Conservation (phyloP, 2,888 invertebrate genomes). For the Andrena minutula region DNA sequence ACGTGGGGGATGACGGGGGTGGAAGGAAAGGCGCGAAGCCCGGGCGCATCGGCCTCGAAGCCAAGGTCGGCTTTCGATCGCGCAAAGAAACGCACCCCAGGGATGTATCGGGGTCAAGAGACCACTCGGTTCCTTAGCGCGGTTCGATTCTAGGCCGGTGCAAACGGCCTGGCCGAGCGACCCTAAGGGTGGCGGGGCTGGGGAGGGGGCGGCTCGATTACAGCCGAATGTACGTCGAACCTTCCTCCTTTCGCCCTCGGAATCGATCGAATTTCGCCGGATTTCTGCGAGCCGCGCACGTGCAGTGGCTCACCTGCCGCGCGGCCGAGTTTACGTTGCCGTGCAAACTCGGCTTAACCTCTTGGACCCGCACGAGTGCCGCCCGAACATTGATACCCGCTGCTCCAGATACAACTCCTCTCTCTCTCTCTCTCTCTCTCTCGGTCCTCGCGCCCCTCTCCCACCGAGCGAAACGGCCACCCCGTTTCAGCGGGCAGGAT, state of each 20-base stretch:
- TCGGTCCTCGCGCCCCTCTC: no score
- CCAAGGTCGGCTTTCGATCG: conserved; percentile 74
- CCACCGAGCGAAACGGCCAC: not conserved
- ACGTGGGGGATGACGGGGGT: not conserved
- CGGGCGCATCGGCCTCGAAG: conserved; percentile 55
- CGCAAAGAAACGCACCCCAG: conserved; percentile 49
- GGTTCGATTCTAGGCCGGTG: conserved; percentile 54
- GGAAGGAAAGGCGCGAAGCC: conserved; percentile 10
- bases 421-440: no score
- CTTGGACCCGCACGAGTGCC: conserved; percentile 54
- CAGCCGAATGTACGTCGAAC: conserved; percentile 65
- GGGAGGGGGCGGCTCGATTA: conserved; percentile 56
- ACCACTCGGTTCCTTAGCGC: conserved; percentile 65
- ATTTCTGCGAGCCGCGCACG: conserved; percentile 72
- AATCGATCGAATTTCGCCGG: conserved; percentile 74
- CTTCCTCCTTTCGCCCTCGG: conserved; percentile 56
- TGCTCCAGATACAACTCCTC: conserved; percentile 54
- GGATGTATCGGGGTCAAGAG: conserved; percentile 71
- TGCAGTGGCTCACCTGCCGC: conserved; percentile 68
- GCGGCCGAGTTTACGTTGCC: conserved; percentile 62
- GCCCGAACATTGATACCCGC: conserved; percentile 59
- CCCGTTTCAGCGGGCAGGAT: conserved; percentile 12
- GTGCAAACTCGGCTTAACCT: conserved; percentile 67
- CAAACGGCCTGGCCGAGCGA: not conserved
- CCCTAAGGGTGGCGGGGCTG: not conserved